These are phyloP conservation scores for Drosophila anomalata DNA, from an alignment of 2,888 invertebrate genomes.

Conservation along the genomic window DNA sequence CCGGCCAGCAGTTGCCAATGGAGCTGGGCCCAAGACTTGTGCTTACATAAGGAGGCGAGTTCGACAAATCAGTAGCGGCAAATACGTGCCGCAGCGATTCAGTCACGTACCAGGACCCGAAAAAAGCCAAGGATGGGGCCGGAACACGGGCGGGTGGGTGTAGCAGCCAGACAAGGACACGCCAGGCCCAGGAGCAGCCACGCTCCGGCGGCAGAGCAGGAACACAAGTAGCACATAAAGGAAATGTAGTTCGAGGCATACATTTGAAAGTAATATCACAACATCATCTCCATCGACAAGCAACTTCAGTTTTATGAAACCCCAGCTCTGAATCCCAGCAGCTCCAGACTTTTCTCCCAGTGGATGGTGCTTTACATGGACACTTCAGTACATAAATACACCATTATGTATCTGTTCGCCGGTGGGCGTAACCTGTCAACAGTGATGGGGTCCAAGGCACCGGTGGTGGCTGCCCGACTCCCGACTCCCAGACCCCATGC, in stretches of 20 bases:
- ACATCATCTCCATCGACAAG: neutral
- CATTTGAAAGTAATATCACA: neutral
- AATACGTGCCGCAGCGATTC: conserved; percentile 72
- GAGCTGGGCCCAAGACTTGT: conserved; percentile 46
- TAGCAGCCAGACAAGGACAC: conserved; percentile 13
- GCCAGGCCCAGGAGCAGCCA: conserved; percentile 15
- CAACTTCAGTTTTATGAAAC: neutral
- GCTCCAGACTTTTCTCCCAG: neutral
- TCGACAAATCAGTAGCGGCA: conserved; percentile 52
- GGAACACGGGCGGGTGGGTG: conserved; percentile 18
- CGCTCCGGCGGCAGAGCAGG: conserved; percentile 35
- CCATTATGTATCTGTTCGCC: conserved; percentile 22
- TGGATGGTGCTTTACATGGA: conserved; percentile 20
- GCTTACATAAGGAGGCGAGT: conserved; percentile 46
- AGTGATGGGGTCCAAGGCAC: conserved; percentile 36
- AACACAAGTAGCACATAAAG: conserved; percentile 55
- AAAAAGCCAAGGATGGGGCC: conserved; percentile 34
- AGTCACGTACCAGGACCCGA: conserved; percentile 72
- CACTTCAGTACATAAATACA: conserved; percentile 21
- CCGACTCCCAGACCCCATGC: too few relatives aligned
- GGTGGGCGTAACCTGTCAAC: conserved; percentile 59
- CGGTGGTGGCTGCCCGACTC: conserved; percentile 50
- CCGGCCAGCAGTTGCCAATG: conserved; percentile 18
- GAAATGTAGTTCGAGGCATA: conserved; percentile 49
- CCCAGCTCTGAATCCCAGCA: too few relatives aligned